A percentile compares a stretch with the other conserved stretches of the same genome.
Conservation (phyloP, 2,797 vertebrate genomes). For the Poliocrania exsul region DNA sequence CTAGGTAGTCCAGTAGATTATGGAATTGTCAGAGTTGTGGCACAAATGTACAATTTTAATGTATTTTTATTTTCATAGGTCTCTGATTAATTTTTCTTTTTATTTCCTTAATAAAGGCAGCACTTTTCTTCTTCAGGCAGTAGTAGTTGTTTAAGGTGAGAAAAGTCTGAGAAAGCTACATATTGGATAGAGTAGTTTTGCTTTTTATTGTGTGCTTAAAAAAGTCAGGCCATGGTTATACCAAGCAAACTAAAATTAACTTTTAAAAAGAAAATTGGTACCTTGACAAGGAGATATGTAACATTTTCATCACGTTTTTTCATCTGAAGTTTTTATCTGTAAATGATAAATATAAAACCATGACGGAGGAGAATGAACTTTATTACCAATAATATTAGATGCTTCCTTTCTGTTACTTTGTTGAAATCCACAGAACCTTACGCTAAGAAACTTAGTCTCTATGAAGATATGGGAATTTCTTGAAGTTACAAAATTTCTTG, state of each 20-base stretch:
- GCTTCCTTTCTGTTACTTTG: background rate
- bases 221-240: background rate
- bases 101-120: background rate
- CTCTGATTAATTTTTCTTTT: background rate
- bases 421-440: background rate
- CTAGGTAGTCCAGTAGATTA: conserved; percentile 73
- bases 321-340: background rate
- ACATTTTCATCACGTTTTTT: background rate
- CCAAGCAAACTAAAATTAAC: background rate
- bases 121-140: conserved; percentile 51
- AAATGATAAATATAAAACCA: background rate
- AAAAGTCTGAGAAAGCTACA: conserved; percentile 77
- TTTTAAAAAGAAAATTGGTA: background rate
- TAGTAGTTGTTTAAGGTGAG: conserved; percentile 77
- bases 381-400: background rate
- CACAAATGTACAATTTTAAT: conserved; percentile 61
- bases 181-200: conserved; percentile 71
- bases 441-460: background rate
- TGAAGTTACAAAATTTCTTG: background rate
- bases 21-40: conserved; percentile 75
- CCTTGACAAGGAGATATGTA: background rate
- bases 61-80: background rate
- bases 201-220: background rate
- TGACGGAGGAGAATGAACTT: background rate
- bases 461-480: background rate